Evolutionary conservation across 2,797 vertebrate species (phyloP), one percentile per base, ranked within the genome.

Genomic region (Pangasius djambal): DNA sequence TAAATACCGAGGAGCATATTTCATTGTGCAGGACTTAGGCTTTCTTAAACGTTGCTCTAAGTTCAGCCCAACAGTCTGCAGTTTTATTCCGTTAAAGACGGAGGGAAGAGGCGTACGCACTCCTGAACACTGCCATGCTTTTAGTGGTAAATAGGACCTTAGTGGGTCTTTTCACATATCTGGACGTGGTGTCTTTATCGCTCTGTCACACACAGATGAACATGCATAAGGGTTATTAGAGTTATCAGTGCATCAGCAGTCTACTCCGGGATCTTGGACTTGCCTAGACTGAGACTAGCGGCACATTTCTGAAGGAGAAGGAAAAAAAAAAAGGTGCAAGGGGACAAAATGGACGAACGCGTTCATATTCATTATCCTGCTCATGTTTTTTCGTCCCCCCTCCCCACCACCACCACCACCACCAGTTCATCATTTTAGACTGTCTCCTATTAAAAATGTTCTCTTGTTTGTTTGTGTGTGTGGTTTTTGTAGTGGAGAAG

Each of bases 401-500:
- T 22, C 61, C 81, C 34, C 34, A 34, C 84, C 61, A 25, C 85
- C 85, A 83, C 61, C 15, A 37, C 63, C 25, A 18, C 70, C 89
- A 87, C 74, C 86, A 84, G 81, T 87, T 89, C 92, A 93, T 93
- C 93, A 93, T 94, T 92, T 94, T 94, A 94, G 95, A 95, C 95
- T 95, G 93, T 93, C 94, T 94, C 91, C 93, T 98, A 98, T 98
- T 99, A 98, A 99, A 86, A 99, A 96, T 98, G 98, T 96, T 99
- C 98, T 99, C 97, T 90, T 99, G 98, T 99, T 98, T 99, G 98
- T 99, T 97, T 99, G 95, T 96, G 63, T 98, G 97, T 98, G 97
- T 98, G 97, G 98, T 97, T 99, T 99, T 99, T 98, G 96, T 99
- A 99, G 98, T 98, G 98, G 98, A 99, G 98, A 99, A 99, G 98